phyloP scores from a whole-genome alignment of 2,113 vertebrate genomes.

The Urocynchramus pylzowi region DNA sequence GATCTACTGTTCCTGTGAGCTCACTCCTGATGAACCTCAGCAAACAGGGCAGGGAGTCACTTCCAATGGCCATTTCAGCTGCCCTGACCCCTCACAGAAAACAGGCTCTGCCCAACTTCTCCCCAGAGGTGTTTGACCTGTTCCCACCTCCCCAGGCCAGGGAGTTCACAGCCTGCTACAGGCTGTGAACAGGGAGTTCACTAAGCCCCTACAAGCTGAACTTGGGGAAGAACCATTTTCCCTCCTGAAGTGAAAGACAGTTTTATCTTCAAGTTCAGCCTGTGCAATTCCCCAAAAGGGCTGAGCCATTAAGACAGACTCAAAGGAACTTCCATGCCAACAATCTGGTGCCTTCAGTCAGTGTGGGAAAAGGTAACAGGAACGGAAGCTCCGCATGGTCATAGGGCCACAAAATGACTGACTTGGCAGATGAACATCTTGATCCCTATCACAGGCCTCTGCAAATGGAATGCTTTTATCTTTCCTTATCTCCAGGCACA shows the following conservation, averaged over 20 bases:
- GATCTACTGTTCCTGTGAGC: background rate
- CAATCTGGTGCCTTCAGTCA: background rate
- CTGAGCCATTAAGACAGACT: background rate
- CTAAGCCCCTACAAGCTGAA: background rate
- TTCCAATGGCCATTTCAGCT: background rate
- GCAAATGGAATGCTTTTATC: constrained; percentile 57
- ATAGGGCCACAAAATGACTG: background rate
- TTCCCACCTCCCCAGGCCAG: background rate
- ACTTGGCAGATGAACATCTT: constrained; percentile 43
- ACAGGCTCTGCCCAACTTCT: background rate
- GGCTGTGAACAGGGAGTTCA: too few species aligned
- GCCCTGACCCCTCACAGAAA: background rate
- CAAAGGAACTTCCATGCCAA: background rate
- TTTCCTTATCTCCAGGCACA: constrained; percentile 52
- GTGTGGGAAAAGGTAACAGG: constrained; percentile 42
- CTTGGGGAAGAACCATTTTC: background rate
- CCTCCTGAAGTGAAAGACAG: background rate
- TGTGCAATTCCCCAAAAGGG: background rate
- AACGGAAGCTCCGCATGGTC: background rate
- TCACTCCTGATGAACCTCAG: background rate
- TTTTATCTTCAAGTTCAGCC: background rate
- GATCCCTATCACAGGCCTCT: background rate
- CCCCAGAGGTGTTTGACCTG: background rate
- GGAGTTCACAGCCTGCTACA: background rate
- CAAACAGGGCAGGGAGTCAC: background rate